Evolutionary conservation across 2,113 vertebrate species (phyloP).

Genomic region (Boulengerochromis microlepis): DNA sequence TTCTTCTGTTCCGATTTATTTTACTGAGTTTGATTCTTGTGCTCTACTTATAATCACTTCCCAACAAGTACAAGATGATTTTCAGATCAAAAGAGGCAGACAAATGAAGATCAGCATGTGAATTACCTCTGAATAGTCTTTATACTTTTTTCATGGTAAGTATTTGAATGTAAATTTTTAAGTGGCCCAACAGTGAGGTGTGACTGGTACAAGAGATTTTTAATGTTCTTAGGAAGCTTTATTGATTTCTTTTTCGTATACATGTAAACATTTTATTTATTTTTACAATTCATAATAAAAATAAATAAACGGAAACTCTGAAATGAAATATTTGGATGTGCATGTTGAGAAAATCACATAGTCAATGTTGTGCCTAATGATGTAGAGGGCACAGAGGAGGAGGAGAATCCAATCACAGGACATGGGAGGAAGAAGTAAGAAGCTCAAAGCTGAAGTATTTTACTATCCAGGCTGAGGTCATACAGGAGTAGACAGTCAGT

Average conservation of each 20-base stretch:
- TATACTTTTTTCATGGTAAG: neutral
- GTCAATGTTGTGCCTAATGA: rapidly evolving
- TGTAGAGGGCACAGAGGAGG: neutral
- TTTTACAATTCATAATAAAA: rapidly evolving
- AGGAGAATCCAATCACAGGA: neutral
- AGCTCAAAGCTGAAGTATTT: neutral
- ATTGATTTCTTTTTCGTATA: rapidly evolving
- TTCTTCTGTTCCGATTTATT: rapidly evolving
- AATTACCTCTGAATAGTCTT: neutral
- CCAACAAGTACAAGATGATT: neutral
- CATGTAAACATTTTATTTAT: neutral
- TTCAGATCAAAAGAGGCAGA: neutral
- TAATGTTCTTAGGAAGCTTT: neutral
- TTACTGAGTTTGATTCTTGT: neutral
- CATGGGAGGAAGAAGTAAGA: neutral
- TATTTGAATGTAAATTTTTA: neutral
- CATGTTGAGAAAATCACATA: neutral
- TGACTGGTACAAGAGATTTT: neutral
- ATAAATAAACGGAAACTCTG: neutral
- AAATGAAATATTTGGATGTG: neutral
- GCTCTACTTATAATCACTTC: neutral
- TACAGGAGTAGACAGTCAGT: neutral
- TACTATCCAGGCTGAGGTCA: neutral
- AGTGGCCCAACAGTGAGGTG: neutral
- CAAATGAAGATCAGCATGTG: neutral